Conservation (phyloP, 2,113 vertebrate species). For the Recurvirostra avosetta region DNA sequence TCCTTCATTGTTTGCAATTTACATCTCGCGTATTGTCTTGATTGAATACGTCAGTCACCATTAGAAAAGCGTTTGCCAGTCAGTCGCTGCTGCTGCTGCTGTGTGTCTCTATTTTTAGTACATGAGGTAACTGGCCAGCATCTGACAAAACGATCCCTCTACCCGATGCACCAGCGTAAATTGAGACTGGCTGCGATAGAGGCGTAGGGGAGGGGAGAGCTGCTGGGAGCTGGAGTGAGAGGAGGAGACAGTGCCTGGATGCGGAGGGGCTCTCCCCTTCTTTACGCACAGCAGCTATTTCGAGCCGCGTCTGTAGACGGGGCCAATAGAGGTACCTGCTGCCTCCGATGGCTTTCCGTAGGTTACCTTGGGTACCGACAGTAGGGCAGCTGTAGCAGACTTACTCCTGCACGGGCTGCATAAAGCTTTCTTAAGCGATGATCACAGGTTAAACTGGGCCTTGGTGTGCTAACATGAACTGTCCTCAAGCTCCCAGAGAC, state of each 20-base stretch:
- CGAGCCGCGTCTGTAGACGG: accelerated
- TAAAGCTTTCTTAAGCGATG: not conserved
- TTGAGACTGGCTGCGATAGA: not conserved
- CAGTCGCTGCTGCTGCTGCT: not conserved
- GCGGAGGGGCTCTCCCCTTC: not conserved
- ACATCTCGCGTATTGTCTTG: not conserved
- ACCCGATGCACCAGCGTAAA: not conserved
- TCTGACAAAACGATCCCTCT: not conserved
- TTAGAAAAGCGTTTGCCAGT: not conserved
- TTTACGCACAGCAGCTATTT: not conserved
- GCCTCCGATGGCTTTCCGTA: not conserved
- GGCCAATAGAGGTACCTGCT: not conserved
- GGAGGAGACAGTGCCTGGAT: accelerated
- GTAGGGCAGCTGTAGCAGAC: not conserved
- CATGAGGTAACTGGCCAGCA: not conserved
- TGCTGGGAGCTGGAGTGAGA: not conserved
- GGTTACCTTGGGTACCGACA: not conserved
- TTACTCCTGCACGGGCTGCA: not conserved
- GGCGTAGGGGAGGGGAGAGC: not conserved
- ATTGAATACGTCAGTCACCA: not conserved
- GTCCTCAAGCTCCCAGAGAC: not conserved
- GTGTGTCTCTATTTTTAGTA: slow-evolving; percentile 26
- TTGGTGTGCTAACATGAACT: not conserved
- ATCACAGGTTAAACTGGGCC: not conserved
- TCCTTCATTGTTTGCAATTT: slow-evolving; percentile 2